Conservation (phyloP, 2,113 vertebrate species). For the Hoplias malabaricus region DNA sequence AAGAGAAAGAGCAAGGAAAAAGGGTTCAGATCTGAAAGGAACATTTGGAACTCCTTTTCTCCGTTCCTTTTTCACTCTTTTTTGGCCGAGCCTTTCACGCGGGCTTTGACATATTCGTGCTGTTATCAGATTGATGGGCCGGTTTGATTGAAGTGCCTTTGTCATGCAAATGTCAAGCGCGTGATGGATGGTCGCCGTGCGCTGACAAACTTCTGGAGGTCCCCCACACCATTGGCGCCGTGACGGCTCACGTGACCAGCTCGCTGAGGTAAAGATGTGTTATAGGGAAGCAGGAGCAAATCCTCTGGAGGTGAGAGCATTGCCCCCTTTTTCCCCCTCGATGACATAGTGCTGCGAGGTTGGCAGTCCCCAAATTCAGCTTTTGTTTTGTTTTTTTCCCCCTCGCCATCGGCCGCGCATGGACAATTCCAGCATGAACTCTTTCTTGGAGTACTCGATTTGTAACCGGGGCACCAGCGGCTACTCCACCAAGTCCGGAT, state of each 20-base stretch:
- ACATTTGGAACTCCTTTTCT: constrained; percentile 68
- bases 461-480: constrained; percentile 85
- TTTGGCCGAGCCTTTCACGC: constrained; percentile 80
- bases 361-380: constrained; percentile 72
- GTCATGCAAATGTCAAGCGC: constrained; percentile 93
- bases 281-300: constrained; percentile 68
- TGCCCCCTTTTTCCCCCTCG: constrained; percentile 69
- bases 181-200: constrained; percentile 91
- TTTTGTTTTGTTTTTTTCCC: too few relatives aligned
- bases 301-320: constrained; percentile 77
- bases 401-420: constrained; percentile 80
- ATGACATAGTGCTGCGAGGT: constrained; percentile 81
- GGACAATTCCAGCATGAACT: constrained; percentile 97
- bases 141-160: constrained; percentile 99
- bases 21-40: constrained; percentile 53
- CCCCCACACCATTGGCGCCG: constrained; percentile 84
- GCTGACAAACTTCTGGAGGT: constrained; percentile 87
- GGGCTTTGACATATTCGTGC: constrained; percentile 89
- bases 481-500: constrained; percentile 79
- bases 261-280: constrained; percentile 78
- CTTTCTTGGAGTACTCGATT: constrained; percentile 93
- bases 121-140: constrained; percentile 98
- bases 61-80: constrained; percentile 65
- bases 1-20: constrained; percentile 36
- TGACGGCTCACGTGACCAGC: constrained; percentile 80